Percentiles rank a stretch among this genome's conserved stretches.
Conservation (phyloP, 2,113 vertebrate species). For the Labeo catla region DNA sequence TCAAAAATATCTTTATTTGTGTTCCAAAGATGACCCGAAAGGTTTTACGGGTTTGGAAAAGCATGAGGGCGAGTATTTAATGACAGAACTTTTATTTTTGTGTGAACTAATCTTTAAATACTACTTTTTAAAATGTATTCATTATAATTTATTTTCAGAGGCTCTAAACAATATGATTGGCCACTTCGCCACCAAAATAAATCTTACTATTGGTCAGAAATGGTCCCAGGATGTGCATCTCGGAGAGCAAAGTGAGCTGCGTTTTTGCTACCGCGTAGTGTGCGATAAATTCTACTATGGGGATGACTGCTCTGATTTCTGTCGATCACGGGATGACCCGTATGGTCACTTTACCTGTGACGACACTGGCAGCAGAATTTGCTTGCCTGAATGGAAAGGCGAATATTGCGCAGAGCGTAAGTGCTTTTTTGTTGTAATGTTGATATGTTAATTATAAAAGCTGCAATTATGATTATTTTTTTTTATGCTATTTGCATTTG, state of each 20-base stretch:
- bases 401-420: not conserved
- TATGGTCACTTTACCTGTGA: not conserved
- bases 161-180: not conserved
- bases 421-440: not conserved
- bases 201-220: not conserved
- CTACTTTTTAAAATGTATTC: not conserved
- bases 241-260: not conserved
- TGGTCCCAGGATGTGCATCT: not conserved
- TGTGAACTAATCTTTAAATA: not conserved
- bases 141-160: not conserved
- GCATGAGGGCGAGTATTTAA: too few species aligned
- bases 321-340: not conserved
- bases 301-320: not conserved
- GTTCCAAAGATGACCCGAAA: too few species aligned
- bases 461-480: too few species aligned
- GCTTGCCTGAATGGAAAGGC: not conserved
- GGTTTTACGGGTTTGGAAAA: too few species aligned
- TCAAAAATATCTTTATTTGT: too few species aligned
- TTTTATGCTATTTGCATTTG: too few species aligned
- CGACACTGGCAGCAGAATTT: not conserved
- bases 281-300: not conserved
- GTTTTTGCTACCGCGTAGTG: not conserved
- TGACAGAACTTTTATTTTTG: too few species aligned
- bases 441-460: too few species aligned
- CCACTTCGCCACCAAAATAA: not conserved